Evolutionary conservation across 2,113 vertebrate species (phyloP).

Genomic region (Hypocryptadius cinnamomeus): DNA sequence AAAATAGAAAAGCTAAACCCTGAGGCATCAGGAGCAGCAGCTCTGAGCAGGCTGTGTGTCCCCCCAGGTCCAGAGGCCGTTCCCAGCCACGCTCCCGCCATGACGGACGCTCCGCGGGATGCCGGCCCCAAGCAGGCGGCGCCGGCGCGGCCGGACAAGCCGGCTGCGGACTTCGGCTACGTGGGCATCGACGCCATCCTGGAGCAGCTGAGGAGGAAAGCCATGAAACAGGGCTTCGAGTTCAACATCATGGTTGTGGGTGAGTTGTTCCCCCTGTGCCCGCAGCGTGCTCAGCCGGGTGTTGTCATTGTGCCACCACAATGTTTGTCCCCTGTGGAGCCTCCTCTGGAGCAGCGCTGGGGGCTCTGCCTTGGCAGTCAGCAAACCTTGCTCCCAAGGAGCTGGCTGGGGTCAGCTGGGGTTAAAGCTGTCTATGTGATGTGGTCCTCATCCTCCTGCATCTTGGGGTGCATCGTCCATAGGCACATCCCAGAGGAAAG

Average conservation of each 20-base stretch:
- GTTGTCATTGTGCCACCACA: accelerated
- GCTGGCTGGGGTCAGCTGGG: neutral
- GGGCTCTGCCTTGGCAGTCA: neutral
- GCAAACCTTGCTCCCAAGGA: neutral
- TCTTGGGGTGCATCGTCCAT: neutral
- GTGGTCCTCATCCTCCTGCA: accelerated
- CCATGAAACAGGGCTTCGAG: slow-evolving; percentile 98
- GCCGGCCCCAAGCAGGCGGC: slow-evolving; percentile 68
- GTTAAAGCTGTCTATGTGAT: neutral
- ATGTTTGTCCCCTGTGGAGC: neutral
- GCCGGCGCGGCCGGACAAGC: slow-evolving; percentile 74
- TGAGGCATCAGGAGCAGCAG: neutral
- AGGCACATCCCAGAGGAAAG: accelerated
- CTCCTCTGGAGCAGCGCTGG: neutral
- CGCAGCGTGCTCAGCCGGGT: accelerated
- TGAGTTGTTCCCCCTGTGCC: slow-evolving; percentile 50
- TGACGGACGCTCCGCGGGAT: slow-evolving; percentile 81
- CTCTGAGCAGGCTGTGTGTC: neutral
- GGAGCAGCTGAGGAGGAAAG: slow-evolving; percentile 98
- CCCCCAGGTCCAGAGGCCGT: slow-evolving; percentile 65
- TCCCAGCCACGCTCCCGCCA: slow-evolving; percentile 69
- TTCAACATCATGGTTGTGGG: slow-evolving; percentile 99
- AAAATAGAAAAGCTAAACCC: neutral
- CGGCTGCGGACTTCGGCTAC: slow-evolving; percentile 82
- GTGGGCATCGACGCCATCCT: slow-evolving; percentile 97